These are phyloP conservation scores for Chloroceryle inda DNA, from an alignment of 2,797 vertebrate species.

Conservation along the genomic window DNA sequence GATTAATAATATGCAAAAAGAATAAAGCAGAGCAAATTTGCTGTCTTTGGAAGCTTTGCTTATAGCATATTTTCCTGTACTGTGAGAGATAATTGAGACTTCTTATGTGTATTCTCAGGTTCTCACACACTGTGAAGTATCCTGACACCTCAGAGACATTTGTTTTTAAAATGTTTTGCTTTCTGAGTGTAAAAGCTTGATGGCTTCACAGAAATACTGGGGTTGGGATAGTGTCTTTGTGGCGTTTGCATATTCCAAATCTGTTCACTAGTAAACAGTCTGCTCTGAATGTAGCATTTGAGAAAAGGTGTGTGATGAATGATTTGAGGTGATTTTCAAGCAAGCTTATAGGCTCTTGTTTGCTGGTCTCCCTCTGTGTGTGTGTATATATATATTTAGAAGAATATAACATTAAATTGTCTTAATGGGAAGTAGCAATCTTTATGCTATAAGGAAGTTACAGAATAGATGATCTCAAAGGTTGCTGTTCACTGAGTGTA, in stretches of 20 bases:
- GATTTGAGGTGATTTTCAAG: background rate
- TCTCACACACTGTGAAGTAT: background rate
- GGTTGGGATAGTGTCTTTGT: background rate
- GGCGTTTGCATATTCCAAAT: background rate
- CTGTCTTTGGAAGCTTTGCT: background rate
- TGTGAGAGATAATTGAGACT: background rate
- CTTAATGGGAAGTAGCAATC: background rate
- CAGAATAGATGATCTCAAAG: background rate
- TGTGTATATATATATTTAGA: background rate
- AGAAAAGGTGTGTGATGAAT: background rate
- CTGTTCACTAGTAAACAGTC: background rate
- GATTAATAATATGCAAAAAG: background rate
- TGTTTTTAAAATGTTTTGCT: background rate
- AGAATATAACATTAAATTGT: background rate
- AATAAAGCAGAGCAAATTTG: background rate
- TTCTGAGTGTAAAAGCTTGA: background rate
- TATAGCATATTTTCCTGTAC: background rate
- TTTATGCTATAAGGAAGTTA: background rate
- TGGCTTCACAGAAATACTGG: background rate
- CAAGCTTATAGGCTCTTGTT: background rate
- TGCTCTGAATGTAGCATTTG: background rate
- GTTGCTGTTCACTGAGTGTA: background rate
- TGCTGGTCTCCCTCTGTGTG: background rate
- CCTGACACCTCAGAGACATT: background rate
- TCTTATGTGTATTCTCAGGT: background rate